Base-by-base conservation (phyloP, 2,888 invertebrate species). In the Acronicta leporina region DNA sequence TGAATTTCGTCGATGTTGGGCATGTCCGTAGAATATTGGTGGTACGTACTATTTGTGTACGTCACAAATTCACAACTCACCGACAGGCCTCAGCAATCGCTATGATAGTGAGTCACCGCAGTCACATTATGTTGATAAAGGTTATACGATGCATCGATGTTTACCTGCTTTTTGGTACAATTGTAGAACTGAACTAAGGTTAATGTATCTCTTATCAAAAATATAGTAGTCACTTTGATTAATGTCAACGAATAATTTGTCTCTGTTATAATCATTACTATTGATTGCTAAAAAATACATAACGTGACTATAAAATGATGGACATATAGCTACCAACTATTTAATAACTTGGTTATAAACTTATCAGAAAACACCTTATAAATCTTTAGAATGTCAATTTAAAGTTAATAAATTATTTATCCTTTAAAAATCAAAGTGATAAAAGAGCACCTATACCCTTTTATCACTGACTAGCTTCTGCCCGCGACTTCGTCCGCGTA, bases 91-190 rank as follows among this genome's bases (percentile, higher is more conserved):
- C 51, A 54, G 63, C 43, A 51, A n/a, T 38, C 55, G 41, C 60
- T 59, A 43, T 46, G 61, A 54, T 49, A 55, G 59, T 84, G 84
- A 84, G 55, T 86, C 84, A 82, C 72, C 68, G 54, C 64, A 20
- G 20, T 2, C 20, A 56, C 58, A 68, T 66, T 66, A 71, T 75
- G 69, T 73, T 80, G 79, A 77, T 80, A 75, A 73, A 76, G 68
- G n/a, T 78, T 5, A 20, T 72, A 70, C 55, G 60, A 30, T 67
- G 76, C 75, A 78, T 82, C 85, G 85, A 83, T 85, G 84, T 85
- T 84, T 85, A 87, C 85, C 76, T 86, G 84, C 80, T 67, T 81
- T 70, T 67, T 71, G 59, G 45, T 69, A 64, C 75, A 77, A 81
- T 77, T 66, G 81, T 75, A 68, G 43, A 72, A 49, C 50, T 51